Percentiles rank a stretch among this genome's conserved stretches.
Evolutionary conservation across 64 coral and sea anemone species (phyloP).

Genomic region (Acropora yongei): DNA sequence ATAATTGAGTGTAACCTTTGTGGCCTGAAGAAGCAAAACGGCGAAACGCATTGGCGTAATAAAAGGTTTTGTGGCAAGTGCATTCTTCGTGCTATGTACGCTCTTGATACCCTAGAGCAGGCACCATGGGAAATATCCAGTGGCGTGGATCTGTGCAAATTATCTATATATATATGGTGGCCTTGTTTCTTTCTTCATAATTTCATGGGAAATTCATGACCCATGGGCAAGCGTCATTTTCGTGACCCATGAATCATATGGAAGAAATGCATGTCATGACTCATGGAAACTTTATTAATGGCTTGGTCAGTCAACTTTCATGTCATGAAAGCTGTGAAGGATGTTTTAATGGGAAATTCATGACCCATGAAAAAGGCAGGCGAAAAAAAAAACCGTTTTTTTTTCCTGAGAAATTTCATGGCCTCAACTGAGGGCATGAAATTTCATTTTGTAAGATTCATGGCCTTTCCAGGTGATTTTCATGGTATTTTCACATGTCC

Average conservation of each 20-base stretch:
- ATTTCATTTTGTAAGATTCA: slow-evolving; percentile 20
- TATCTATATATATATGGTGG: too few relatives aligned
- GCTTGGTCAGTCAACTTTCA: slow-evolving; percentile 2
- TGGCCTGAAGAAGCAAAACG: too few relatives aligned
- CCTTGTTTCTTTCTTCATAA: too few relatives aligned
- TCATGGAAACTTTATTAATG: slow-evolving; percentile 20
- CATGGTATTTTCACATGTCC: slow-evolving; percentile 37
- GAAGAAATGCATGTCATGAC: slow-evolving; percentile 13
- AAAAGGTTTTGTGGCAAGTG: too few relatives aligned
- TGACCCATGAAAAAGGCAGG: slow-evolving; percentile 13
- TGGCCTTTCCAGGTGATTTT: slow-evolving; percentile 32
- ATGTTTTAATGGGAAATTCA: slow-evolving; percentile 16
- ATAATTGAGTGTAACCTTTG: too few relatives aligned
- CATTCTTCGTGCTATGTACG: too few relatives aligned
- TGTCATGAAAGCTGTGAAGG: slow-evolving; percentile 18
- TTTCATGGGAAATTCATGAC: too few relatives aligned
- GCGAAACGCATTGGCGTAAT: too few relatives aligned
- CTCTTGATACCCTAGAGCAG: too few relatives aligned
- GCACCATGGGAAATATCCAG: too few relatives aligned
- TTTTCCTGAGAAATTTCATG: slow-evolving; percentile 35
- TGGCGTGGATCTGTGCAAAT: too few relatives aligned
- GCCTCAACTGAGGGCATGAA: slow-evolving; percentile 17
- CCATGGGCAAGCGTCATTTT: slow-evolving; percentile 14
- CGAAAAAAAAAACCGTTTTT: background rate
- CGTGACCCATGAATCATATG: slow-evolving; percentile 19